Conservation (phyloP, 2,113 vertebrate genomes). For the Bathybates hornii region DNA sequence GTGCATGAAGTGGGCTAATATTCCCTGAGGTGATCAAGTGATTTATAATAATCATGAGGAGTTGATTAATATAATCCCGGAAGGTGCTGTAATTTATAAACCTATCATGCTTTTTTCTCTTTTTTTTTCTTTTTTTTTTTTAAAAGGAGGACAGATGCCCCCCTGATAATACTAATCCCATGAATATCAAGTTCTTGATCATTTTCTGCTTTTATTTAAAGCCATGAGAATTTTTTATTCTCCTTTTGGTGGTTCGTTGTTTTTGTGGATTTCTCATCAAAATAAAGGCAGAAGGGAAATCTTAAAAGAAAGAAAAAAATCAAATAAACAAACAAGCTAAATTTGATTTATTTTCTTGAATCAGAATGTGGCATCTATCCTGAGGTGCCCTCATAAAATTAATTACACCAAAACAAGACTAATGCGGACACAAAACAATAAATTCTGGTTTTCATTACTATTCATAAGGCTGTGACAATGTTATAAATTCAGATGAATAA, state of each 20-base stretch:
- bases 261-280: not conserved
- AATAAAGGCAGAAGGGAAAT: not conserved
- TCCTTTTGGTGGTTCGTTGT: not conserved
- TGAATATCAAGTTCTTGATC: not conserved
- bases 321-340: not conserved
- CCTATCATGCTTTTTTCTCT: not conserved
- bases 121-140: not conserved
- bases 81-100: not conserved
- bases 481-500: not conserved
- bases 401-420: not conserved
- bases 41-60: constrained; percentile 18
- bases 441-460: not conserved
- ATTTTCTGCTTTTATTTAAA: not conserved
- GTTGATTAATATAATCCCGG: constrained; percentile 3
- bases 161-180: constrained; percentile 3
- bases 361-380: not conserved
- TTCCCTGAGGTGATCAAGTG: constrained; percentile 5
- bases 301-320: not conserved
- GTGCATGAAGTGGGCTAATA: not conserved
- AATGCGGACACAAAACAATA: not conserved
- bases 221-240: not conserved
- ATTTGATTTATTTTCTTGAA: not conserved
- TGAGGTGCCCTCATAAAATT: not conserved
- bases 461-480: not conserved
- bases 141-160: not conserved